These are phyloP conservation scores for Allygus modestus DNA, from an alignment of 2,888 invertebrate species.

Conservation along the genomic window DNA sequence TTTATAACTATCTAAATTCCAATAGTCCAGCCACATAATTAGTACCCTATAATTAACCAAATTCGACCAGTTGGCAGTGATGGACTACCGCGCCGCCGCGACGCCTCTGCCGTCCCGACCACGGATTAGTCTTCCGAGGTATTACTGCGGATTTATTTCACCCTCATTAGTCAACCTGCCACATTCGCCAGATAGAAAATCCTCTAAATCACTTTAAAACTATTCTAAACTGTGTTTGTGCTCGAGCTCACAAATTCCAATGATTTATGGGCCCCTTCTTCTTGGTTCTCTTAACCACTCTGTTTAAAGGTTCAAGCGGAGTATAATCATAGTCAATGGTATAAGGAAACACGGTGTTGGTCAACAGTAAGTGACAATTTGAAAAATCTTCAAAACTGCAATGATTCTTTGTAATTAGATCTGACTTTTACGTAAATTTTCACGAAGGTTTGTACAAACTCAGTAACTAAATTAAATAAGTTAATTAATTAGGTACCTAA, in stretches of 20 bases:
- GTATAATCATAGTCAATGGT: no score
- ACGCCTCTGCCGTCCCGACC: neutral
- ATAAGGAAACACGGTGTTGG: neutral
- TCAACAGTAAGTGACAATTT: no score
- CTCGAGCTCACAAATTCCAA: neutral
- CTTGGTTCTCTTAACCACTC: neutral
- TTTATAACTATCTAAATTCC: no score
- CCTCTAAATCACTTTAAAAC: conserved; percentile 24
- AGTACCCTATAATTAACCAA: no score
- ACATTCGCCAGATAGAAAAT: neutral
- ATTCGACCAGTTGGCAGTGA: no score
- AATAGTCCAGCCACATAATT: no score
- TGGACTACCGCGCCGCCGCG: neutral
- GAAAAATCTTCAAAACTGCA: no score
- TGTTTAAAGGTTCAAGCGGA: neutral
- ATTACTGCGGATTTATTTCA: conserved; percentile 1
- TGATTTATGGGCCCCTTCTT: neutral
- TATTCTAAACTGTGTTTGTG: conserved; percentile 35
- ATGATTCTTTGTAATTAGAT: no score
- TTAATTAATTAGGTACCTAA: no score
- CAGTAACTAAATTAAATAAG: no score
- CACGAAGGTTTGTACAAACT: no score
- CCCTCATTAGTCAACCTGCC: conserved; percentile 18
- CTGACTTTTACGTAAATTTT: no score
- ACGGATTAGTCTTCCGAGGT: conserved; percentile 12